Conservation (phyloP, 2,888 invertebrate genomes). For the Agrypnus murinus region DNA sequence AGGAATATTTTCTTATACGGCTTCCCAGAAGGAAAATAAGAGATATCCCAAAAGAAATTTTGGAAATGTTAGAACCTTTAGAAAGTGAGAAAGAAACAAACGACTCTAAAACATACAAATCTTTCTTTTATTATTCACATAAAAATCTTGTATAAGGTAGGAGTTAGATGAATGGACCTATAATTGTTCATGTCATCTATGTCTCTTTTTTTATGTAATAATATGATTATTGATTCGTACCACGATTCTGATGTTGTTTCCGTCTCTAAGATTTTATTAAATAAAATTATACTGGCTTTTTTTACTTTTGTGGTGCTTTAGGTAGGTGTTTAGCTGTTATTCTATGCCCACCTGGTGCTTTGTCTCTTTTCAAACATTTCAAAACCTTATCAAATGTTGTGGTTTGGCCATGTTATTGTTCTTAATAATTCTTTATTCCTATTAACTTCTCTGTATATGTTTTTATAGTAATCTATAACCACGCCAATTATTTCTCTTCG, state of each 20-base stretch:
- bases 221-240: conserved; percentile 6
- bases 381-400: no score
- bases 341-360: background rate
- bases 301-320: background rate
- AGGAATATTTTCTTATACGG: no score
- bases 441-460: no score
- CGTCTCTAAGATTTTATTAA: conserved; percentile 14
- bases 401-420: no score
- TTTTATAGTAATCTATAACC: no score
- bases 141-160: conserved; percentile 7
- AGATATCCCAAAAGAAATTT: no score
- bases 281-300: conserved; percentile 1
- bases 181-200: background rate
- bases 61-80: no score
- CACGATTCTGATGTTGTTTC: conserved; percentile 4
- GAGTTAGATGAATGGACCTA: background rate
- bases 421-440: no score
- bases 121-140: conserved; percentile 12
- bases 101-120: no score
- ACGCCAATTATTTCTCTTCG: no score
- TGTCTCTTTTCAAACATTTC: conserved; percentile 2
- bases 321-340: background rate
- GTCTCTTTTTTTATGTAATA: background rate
- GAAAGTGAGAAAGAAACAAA: no score
- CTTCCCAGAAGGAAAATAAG: no score